Evolutionary conservation across 2,888 invertebrate genomes (phyloP), one percentile per base, ranked within the genome.

Genomic region (Andrena camellia): DNA sequence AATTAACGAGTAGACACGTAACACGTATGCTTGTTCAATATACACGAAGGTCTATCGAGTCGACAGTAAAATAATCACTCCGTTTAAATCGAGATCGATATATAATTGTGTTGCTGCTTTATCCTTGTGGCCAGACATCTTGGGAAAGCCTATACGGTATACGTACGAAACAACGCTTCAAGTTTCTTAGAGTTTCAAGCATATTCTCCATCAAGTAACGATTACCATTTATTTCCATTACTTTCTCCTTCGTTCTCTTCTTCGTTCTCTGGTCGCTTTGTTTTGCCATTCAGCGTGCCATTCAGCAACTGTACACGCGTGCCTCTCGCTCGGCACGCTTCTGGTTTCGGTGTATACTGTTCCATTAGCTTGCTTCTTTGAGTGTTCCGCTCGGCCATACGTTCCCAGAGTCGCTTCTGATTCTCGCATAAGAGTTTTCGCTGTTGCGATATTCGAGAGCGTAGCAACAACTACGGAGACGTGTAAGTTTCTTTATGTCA

Each of bases 1-100:
- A 26, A 57, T 26, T 29, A 20, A 52, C 17, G 52, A 67, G 3
- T 31, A 42, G 23, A 62, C 62, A 23, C 62, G 13, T 29, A 35
- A 79, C 68, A 79, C 69, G 78, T 75, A 63, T 76, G 69, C 76
- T 79, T 69, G 78, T 76, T 79, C 68, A 64, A 75, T 79, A 76
- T 76, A 64, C 64, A 76, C 78, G 68, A 67, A 62, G 29, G 59
- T 60, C 31, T 60, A n/a, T 6, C 57, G 6, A 42, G 31, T n/a
- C 57, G 54, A 13, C 62, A 10, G 64, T 59, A 33, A 50, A 26
- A 31, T 26, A 20, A 70, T 70, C 48, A 70, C 23, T 66, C 31
- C 54, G 50, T 10, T 54, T 33, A 48, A 77, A 23, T 26, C 31
- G 50, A 75, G 57, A 68, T 76, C 17, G 48, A 68, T 33, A 29